phyloP scores from a whole-genome alignment of 2,888 invertebrate genomes.

The Dorcus parallelipipedus region DNA sequence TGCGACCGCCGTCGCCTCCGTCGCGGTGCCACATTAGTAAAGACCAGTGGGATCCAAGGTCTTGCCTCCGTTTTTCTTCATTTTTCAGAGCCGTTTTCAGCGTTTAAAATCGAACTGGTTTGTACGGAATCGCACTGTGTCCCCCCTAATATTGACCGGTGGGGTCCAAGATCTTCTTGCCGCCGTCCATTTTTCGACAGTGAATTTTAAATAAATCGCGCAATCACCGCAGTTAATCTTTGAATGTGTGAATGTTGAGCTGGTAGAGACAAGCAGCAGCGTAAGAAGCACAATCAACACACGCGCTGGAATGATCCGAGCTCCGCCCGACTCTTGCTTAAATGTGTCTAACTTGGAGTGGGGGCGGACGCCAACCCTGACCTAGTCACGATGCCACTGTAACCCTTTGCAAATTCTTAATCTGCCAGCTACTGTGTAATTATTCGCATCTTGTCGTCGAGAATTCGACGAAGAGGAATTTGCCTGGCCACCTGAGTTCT shows the following conservation, averaged over 20 bases:
- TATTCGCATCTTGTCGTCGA: too few relatives aligned
- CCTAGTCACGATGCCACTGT: constrained; percentile 47
- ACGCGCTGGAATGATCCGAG: constrained; percentile 37
- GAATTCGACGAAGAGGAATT: too few relatives aligned
- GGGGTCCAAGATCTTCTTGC: constrained; percentile 44
- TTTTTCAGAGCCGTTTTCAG: constrained; percentile 12
- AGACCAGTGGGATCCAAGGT: constrained; percentile 46
- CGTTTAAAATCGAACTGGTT: not conserved
- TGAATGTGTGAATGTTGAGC: constrained; percentile 9
- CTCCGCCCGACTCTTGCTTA: constrained; percentile 36
- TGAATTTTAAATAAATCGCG: not conserved
- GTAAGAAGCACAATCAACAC: constrained; percentile 19
- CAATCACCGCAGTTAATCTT: constrained; percentile 4
- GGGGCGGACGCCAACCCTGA: constrained; percentile 47
- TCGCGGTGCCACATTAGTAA: constrained; percentile 48
- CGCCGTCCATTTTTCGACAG: constrained; percentile 41
- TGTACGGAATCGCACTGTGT: not conserved
- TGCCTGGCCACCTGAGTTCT: too few relatives aligned
- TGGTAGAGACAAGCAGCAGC: constrained; percentile 1
- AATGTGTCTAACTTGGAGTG: constrained; percentile 37
- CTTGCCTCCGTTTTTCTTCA: constrained; percentile 28
- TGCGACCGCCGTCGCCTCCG: constrained; percentile 48
- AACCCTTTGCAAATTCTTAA: constrained; percentile 37
- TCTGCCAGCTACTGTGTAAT: not conserved
- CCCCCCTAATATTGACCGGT: constrained; percentile 43